Evolutionary conservation across 2,113 vertebrate genomes (phyloP), one percentile per base, ranked within the genome.

Genomic region (Petroica traversi): DNA sequence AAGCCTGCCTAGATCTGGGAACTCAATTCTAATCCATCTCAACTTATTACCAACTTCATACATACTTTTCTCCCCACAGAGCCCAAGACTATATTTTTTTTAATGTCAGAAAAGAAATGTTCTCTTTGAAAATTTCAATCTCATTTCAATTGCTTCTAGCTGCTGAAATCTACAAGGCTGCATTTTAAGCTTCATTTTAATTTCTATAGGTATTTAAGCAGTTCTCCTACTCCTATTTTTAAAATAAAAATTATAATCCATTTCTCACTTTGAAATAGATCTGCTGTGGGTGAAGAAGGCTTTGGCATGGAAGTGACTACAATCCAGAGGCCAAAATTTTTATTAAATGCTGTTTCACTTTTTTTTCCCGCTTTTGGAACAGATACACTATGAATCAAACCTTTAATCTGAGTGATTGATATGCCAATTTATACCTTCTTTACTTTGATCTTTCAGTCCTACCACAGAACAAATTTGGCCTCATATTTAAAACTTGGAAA

Each of bases 401-500:
- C 74, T 88, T 94, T 92, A 90, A 73, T 79, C 67, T 83, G 24
- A 54, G 67, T 73, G 54, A 83, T 7, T 85, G 81, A 57, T 80
- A 83, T 69, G 38, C 48, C 68, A 85, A 23, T 43, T 88, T 93
- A 76, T 52, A 69, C 33, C 20, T 46, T 58, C 38, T 92, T 79
- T 88, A 19, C 85, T 96, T 97, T 95, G 49, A 94, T 85, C 59
- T 88, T 74, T 67, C n/a, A 63, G 55, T 93, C 31, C 46, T 77
- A 73, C 51, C 63, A 46, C 55, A 74, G 24, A 43, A 59, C 11
- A 92, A 88, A 90, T 85, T 77, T 85, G 26, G 19, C n/a, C 33
- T 64, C 25, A 20, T 79, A 85, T 95, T 86, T 84, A 93, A 95
- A 88, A 91, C 17, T 40, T 92, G 75, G 92, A 94, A 96, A 96